phyloP scores from a whole-genome alignment of 2,888 invertebrate species.

The Aspidiotus destructor region DNA sequence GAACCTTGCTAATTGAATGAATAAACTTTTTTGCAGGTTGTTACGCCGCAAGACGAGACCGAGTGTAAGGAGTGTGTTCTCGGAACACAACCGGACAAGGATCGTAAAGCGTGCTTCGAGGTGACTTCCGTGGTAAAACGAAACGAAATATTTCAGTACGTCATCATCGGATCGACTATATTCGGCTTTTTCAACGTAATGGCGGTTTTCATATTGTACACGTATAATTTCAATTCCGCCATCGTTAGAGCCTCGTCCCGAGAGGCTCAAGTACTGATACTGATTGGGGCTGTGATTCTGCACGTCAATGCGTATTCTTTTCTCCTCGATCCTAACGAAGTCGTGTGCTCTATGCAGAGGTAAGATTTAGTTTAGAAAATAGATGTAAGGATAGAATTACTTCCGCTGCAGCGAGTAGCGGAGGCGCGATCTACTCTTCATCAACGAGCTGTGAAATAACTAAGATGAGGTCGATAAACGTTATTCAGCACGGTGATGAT shows the following conservation, averaged over 20 bases:
- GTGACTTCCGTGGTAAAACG: constrained; percentile 73
- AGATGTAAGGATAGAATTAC: background rate
- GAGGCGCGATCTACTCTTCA: no score
- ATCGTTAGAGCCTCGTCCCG: constrained; percentile 24
- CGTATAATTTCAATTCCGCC: constrained; percentile 19
- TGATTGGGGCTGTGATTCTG: constrained; percentile 15
- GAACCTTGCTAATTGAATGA: no score
- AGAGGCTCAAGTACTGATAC: constrained; percentile 22
- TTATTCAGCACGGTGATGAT: no score
- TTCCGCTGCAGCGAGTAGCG: no score
- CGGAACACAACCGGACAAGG: constrained; percentile 45
- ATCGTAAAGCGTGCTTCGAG: constrained; percentile 41
- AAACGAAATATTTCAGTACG: constrained; percentile 49
- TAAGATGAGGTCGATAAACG: no score
- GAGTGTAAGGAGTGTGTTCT: constrained; percentile 69
- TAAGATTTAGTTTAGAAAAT: background rate
- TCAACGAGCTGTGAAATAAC: no score
- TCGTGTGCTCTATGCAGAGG: constrained; percentile 28
- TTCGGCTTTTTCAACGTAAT: constrained; percentile 25
- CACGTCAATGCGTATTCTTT: constrained; percentile 25
- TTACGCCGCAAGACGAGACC: constrained; percentile 59
- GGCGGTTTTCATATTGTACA: constrained; percentile 5
- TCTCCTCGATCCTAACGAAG: constrained; percentile 20
- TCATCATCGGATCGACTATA: constrained; percentile 5
- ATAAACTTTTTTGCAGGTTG: constrained; percentile 15